Percentiles rank a stretch among this genome's conserved stretches.
These are phyloP conservation scores for Uloborus diversus DNA, from an alignment of 1,140 invertebrate species.

Conservation along the genomic window DNA sequence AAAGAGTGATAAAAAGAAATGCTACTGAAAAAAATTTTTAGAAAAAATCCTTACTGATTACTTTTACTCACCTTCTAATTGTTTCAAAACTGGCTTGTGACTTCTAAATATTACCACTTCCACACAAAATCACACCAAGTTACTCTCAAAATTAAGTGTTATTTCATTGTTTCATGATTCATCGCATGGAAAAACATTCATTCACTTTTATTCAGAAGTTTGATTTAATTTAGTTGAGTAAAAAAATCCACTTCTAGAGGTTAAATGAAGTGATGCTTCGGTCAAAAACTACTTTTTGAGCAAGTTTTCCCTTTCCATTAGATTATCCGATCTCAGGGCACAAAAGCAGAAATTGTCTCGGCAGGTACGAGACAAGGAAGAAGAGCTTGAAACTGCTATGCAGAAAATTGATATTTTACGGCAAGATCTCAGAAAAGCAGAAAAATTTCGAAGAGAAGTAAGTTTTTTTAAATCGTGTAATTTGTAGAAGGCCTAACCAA, in stretches of 20 bases:
- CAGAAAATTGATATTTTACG: conserved; percentile 90
- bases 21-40: too few species aligned
- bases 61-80: too few species aligned
- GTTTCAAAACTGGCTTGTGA: too few species aligned
- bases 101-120: too few species aligned
- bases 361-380: conserved; percentile 91
- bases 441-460: conserved; percentile 74
- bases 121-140: too few species aligned
- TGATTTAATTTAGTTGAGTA: background rate
- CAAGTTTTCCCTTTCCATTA: background rate
- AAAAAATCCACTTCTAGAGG: too few species aligned
- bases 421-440: conserved; percentile 87
- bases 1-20: too few species aligned
- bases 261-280: background rate
- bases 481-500: too few species aligned
- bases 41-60: too few species aligned
- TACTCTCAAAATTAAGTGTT: background rate
- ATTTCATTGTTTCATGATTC: background rate
- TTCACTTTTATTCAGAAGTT: too few species aligned
- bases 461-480: background rate
- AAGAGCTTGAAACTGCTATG: conserved; percentile 91
- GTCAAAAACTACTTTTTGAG: background rate
- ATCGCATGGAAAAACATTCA: too few species aligned
- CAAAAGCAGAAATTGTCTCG: conserved; percentile 93
- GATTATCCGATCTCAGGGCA: conserved; percentile 78